Evolutionary conservation across 2,797 vertebrate species (phyloP), one percentile per base, ranked within the genome.

Genomic region (Enteromius fasciolatus): DNA sequence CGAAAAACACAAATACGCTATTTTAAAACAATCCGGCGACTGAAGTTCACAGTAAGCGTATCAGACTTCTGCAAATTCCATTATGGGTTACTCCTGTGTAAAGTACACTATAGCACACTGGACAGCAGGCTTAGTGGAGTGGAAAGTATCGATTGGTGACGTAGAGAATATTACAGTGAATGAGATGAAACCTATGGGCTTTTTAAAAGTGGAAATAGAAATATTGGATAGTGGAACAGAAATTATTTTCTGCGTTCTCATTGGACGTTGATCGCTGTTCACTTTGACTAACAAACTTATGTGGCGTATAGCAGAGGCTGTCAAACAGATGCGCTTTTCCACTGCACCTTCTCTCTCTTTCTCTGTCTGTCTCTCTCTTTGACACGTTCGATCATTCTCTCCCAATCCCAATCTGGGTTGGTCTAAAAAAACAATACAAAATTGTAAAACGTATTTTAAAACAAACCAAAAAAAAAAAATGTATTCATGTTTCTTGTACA

Each of bases 61-160:
- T 70, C 18, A 46, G 23, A n/a, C 25, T 67, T 64, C n/a, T 66
- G 28, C 20, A 54, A 52, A 54, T 75, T 52, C n/a, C 70, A 64
- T 18, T 11, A 31, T 63, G 20, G 28, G 33, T 59, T 48, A 12
- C 12, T 83, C 8, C 25, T 33, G 48, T 77, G 31, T 72, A 74
- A 70, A 52, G 33, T n/a, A 17, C 25, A 41, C 74, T 39, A 4
- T 52, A 44, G 72, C 54, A 68, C 39, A 85, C 36, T 69, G 81
- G 39, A 84, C 61, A 57, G 28, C 70, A 41, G 46, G 23, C 17
- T 66, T 33, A 69, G 50, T 80, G 67, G 74, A 88, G 86, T 84
- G 83, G 61, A 87, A 54, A 82, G 66, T 92, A 94, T 93, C 85
- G 92, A 93, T 92, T 90, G 87, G 82, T 90, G 90, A 92, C 84